Conservation (phyloP, 1,140 invertebrate species). For the Dufourea novaeangliae region DNA sequence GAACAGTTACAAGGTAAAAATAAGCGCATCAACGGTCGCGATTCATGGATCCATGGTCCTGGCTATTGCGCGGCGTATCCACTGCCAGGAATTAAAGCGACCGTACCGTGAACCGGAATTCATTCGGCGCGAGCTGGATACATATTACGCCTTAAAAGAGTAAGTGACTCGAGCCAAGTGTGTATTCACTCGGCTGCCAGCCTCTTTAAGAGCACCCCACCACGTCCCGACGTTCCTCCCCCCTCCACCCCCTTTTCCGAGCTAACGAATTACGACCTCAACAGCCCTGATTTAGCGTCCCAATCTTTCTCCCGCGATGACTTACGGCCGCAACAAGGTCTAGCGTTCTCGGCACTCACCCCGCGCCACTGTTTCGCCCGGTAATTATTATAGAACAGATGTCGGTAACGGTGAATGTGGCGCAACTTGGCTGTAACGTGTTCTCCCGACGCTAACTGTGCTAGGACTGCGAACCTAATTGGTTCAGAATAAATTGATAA, state of each 20-base stretch:
- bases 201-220: conserved; percentile 52
- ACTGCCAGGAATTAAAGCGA: conserved; percentile 66
- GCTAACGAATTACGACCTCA: conserved; percentile 48
- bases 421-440: conserved; percentile 4
- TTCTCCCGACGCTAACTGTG: not conserved
- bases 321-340: conserved; percentile 26
- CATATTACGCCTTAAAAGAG: conserved; percentile 65
- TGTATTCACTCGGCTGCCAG: conserved; percentile 60
- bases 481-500: conserved; percentile 4
- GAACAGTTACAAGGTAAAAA: conserved; percentile 13
- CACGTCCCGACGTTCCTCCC: conserved; percentile 6
- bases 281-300: conserved; percentile 48
- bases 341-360: conserved; percentile 5
- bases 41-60: conserved; percentile 31
- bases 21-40: conserved; percentile 13
- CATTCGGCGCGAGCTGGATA: conserved; percentile 61
- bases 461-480: not conserved
- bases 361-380: conserved; percentile 27
- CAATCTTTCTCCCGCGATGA: conserved; percentile 47
- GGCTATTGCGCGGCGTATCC: conserved; percentile 43
- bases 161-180: conserved; percentile 57
- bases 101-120: conserved; percentile 56
- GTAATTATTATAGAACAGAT: conserved; percentile 34
- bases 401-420: conserved; percentile 14
- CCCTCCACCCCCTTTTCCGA: conserved; percentile 24